Evolutionary conservation across 2,888 invertebrate species (phyloP).

Genomic region (Aporophyla nigra): DNA sequence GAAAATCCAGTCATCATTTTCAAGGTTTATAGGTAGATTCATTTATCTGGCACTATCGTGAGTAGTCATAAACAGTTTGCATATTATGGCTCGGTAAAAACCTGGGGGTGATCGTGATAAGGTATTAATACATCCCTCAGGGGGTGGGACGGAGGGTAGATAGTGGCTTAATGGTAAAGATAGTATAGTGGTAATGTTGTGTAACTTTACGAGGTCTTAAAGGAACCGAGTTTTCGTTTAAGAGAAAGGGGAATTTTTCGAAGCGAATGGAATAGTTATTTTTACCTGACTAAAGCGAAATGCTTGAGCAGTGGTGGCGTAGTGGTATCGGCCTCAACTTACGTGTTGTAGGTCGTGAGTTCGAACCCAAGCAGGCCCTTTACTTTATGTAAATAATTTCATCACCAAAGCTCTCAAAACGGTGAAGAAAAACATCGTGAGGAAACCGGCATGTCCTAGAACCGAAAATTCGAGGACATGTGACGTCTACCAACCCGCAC

Average conservation of each 20-base stretch:
- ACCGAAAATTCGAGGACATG: too few relatives aligned
- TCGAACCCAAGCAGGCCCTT: too few relatives aligned
- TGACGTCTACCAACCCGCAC: too few relatives aligned
- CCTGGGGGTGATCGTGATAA: slow-evolving; percentile 55
- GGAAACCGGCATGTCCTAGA: too few relatives aligned
- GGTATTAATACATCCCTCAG: slow-evolving; percentile 25
- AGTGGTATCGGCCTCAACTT: too few relatives aligned
- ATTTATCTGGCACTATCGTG: slow-evolving; percentile 39
- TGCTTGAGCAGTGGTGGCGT: too few relatives aligned
- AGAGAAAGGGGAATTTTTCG: slow-evolving; percentile 11
- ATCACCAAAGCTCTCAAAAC: too few relatives aligned
- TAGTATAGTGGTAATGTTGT: slow-evolving; percentile 54
- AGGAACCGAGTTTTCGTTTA: neutral
- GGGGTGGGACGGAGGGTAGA: slow-evolving; percentile 32
- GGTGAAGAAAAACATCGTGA: too few relatives aligned
- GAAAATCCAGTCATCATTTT: slow-evolving; percentile 7
- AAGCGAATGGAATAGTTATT: neutral
- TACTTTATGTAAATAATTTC: too few relatives aligned
- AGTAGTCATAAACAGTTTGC: slow-evolving; percentile 57
- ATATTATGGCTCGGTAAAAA: slow-evolving; percentile 65
- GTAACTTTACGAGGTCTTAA: slow-evolving; percentile 58
- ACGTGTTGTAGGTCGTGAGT: too few relatives aligned
- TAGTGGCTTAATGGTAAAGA: slow-evolving; percentile 61
- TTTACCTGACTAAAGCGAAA: too few relatives aligned
- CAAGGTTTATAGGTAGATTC: neutral